Conservation (phyloP, 1,140 invertebrate species). For the Drosophila burlai region DNA sequence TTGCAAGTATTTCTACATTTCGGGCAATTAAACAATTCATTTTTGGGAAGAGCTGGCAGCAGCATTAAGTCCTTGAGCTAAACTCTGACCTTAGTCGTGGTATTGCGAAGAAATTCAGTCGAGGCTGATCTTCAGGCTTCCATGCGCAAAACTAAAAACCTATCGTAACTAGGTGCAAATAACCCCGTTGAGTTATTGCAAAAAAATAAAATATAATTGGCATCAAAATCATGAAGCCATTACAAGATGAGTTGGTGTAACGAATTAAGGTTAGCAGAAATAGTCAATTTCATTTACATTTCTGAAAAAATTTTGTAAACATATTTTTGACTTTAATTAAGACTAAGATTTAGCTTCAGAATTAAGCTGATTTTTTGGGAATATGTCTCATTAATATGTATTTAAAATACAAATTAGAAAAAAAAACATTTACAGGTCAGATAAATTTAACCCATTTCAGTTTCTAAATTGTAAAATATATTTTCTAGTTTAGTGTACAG, state of each 20-base stretch:
- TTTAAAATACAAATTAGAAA: too few species aligned
- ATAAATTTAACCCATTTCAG: too few species aligned
- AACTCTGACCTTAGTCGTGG: conserved; percentile 12
- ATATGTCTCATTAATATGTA: too few species aligned
- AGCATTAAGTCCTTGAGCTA: conserved; percentile 51
- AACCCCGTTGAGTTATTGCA: not conserved
- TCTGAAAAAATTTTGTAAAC: not conserved
- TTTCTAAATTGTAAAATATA: too few species aligned
- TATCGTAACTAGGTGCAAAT: conserved; percentile 10
- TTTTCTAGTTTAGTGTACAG: too few species aligned
- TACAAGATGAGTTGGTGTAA: not conserved
- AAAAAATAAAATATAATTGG: not conserved
- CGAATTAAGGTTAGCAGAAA: not conserved
- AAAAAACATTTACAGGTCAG: too few species aligned
- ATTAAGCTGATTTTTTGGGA: too few species aligned
- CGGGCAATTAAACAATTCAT: conserved; percentile 37
- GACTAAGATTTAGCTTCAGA: too few species aligned
- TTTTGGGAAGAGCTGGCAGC: conserved; percentile 29
- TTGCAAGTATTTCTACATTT: conserved; percentile 35
- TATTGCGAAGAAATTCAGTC: not conserved
- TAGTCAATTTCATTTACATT: not conserved
- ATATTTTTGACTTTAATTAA: not conserved
- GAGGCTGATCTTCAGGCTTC: conserved; percentile 18
- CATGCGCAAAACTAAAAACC: not conserved
- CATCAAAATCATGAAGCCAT: not conserved